Evolutionary conservation across 2,888 invertebrate species (phyloP).

Genomic region (Eupsilia transversa): DNA sequence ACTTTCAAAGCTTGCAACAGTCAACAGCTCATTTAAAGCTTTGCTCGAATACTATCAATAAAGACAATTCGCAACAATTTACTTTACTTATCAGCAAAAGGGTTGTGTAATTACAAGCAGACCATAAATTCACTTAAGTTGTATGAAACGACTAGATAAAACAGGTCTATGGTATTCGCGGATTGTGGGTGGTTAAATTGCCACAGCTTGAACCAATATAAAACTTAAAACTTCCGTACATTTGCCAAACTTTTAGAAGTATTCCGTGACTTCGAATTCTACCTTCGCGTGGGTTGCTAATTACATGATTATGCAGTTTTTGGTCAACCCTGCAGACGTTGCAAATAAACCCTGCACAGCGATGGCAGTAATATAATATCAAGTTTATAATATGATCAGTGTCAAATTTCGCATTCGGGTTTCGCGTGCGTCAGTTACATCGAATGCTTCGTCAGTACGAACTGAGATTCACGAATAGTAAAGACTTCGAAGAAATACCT

Average conservation of each 20-base stretch:
- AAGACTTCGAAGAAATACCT: constrained; percentile 35
- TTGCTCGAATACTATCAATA: background rate
- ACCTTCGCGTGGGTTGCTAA: constrained; percentile 20
- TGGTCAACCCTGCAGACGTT: constrained; percentile 25
- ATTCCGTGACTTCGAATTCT: background rate
- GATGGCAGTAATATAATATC: constrained; percentile 51
- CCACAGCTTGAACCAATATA: constrained; percentile 28
- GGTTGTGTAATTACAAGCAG: constrained; percentile 34
- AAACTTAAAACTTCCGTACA: constrained; percentile 7
- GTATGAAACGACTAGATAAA: constrained; percentile 27
- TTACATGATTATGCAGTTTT: background rate
- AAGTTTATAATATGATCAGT: constrained; percentile 47
- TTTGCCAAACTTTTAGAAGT: constrained; percentile 10
- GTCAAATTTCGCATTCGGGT: constrained; percentile 55
- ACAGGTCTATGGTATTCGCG: constrained; percentile 42
- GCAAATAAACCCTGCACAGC: constrained; percentile 12
- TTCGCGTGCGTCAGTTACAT: constrained; percentile 36
- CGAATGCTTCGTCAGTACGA: constrained; percentile 30
- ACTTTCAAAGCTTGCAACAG: background rate
- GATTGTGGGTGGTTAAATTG: constrained; percentile 36
- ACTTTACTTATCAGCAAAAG: constrained; percentile 10
- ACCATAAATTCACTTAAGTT: background rate
- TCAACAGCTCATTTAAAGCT: background rate
- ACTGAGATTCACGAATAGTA: constrained; percentile 13
- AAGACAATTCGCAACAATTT: background rate